Conservation (phyloP, 2,797 vertebrate species). For the Acanthurus lineatus region DNA sequence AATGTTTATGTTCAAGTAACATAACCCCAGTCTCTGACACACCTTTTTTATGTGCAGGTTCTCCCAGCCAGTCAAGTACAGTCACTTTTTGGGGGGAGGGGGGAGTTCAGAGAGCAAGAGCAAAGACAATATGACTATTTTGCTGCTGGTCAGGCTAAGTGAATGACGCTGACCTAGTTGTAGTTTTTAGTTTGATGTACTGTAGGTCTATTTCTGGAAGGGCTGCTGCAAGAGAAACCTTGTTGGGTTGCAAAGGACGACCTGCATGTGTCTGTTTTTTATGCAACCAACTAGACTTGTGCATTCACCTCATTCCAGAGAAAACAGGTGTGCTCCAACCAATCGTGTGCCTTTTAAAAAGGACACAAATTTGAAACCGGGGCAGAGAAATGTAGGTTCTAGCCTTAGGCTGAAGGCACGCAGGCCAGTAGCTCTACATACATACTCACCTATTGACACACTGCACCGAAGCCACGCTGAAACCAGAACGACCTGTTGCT, state of each 20-base stretch:
- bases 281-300: background rate
- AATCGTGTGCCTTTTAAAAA: background rate
- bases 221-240: background rate
- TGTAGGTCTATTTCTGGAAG: background rate
- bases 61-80: slow-evolving; percentile 19
- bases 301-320: background rate
- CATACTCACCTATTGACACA: slow-evolving; percentile 69
- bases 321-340: no score
- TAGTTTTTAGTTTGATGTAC: slow-evolving; percentile 14
- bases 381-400: slow-evolving; percentile 26
- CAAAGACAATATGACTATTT: slow-evolving; percentile 32
- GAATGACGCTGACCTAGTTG: slow-evolving; percentile 35
- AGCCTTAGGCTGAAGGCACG: slow-evolving; percentile 9
- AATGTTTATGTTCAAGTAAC: slow-evolving; percentile 41
- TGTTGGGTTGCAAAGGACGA: slow-evolving; percentile 1
- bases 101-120: slow-evolving; percentile 36
- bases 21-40: slow-evolving; percentile 28
- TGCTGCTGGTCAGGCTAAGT: slow-evolving; percentile 32
- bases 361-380: slow-evolving; percentile 9
- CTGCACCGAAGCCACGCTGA: slow-evolving; percentile 44
- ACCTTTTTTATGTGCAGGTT: slow-evolving; percentile 4
- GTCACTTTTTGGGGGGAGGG: slow-evolving; percentile 37
- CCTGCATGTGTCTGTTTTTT: background rate
- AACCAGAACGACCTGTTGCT: slow-evolving; percentile 63
- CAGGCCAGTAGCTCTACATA: slow-evolving; percentile 21